Evolutionary conservation across 53 echinoderm and acorn worm species (phyloP), one percentile per base, ranked within the genome.

Genomic region (Henricia sp.): DNA sequence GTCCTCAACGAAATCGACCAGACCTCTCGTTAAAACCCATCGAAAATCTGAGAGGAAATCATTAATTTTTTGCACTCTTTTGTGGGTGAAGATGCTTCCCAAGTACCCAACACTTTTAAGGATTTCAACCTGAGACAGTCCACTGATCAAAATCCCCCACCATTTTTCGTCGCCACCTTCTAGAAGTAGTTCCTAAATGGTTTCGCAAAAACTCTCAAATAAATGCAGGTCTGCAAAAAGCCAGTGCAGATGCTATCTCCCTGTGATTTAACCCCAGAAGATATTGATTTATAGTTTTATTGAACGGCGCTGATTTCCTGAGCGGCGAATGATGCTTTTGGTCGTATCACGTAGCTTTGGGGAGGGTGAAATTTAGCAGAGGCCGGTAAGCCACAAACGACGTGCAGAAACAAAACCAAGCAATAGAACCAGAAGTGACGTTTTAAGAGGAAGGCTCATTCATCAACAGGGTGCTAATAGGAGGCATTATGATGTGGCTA

Each of bases 231-330:
- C 80, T 19, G 48, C 50, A 60, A 63, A n/a, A 64, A 80, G 80
- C 80, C 11, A 58, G 17, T 50, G 19, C 5, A 13, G 59, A 77
- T 43, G 24, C 44, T 42, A 32, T 42, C 11, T 40, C 60, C 77
- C 38, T 41, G 48, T 50, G 65, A 50, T 63, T 44, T 43, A 63
- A 40, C 63, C 80, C 48, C 80, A 64, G 50, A 28, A 34, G 43
- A 33, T 64, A 80, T 80, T 80, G 80, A 80, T 80, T 80, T 80
- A 80, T 80, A 44, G 80, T 40, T 48, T 80, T 64, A 80, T 80
- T 80, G 80, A 80, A 48, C 64, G 20, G 23, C 10, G 32, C 63
- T 80, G 80, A 80, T 80, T 57, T 80, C 80, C 34, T 80, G 80
- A 80, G 80, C 64, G 19, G 80, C 2, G 50, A 33, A 29, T 36